Evolutionary conservation across 2,113 vertebrate genomes (phyloP), one percentile per base, ranked within the genome.

Genomic region (Nothocercus julius): DNA sequence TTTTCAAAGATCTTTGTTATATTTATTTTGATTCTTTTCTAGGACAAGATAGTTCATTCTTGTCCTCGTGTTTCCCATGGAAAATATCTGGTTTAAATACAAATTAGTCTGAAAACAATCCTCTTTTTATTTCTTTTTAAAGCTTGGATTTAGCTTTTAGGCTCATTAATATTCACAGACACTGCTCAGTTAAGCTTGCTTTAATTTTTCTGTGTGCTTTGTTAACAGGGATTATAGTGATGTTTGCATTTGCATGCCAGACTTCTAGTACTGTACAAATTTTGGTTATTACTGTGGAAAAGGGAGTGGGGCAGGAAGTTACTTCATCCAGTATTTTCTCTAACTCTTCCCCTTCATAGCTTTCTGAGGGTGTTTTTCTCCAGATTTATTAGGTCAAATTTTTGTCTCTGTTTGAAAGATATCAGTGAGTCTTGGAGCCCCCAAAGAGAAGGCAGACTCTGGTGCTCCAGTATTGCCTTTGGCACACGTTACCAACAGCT

Each of bases 101-200:
- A 97, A 98, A 97, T 97, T 95, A 97, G 96, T 82, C 94, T 96
- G 97, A 97, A 98, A 98, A 97, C 97, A 97, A 97, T 97, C 97
- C 76, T 95, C 94, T 97, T 96, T 97, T 96, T 93, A 95, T 96
- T 97, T 96, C 59, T 84, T 97, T 97, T 95, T 91, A 96, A 97
- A 97, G 93, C 96, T 94, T 90, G 93, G 96, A 97, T 97, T 98
- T 98, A 97, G 90, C 95, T 95, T 96, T 96, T 96, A 93, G 95
- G 64, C 74, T 98, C 86, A 97, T 98, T 97, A 98, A 97, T 98
- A 98, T 98, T 98, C 98, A 96, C 90, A 96, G 97, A 96, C 95
- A 89, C 85, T 96, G 72, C 96, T 97, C 93, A 77, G 97, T 98
- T 98, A 98, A 98, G 97, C 97, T 97, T 97, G 93, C 96, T 98